Evolutionary conservation across 2,888 invertebrate species (phyloP).

Genomic region (Trissonchulus sp.): DNA sequence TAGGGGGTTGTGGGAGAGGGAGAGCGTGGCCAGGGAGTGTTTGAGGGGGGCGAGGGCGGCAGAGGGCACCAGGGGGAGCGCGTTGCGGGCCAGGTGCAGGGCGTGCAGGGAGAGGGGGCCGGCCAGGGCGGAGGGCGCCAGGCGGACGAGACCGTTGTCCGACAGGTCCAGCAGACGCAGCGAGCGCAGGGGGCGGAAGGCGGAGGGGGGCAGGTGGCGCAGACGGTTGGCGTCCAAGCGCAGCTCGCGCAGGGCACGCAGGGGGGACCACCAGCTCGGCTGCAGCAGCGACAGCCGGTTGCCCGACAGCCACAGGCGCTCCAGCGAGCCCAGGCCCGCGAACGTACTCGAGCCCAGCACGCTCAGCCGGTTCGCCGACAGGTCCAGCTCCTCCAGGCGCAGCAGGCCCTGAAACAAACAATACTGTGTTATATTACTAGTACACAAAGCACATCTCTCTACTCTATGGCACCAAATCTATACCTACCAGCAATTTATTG

Average conservation of each 20-base stretch:
- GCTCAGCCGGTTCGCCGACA: no score
- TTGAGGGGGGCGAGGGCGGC: slow-evolving; percentile 38
- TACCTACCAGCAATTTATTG: no score
- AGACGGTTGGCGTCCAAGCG: slow-evolving; percentile 27
- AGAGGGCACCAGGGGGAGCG: slow-evolving; percentile 37
- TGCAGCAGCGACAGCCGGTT: slow-evolving; percentile 40
- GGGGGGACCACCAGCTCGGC: slow-evolving; percentile 25
- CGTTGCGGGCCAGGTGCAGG: slow-evolving; percentile 42
- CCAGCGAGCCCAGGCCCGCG: slow-evolving; percentile 41
- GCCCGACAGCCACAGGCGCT: slow-evolving; percentile 49
- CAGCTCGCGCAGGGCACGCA: slow-evolving; percentile 28
- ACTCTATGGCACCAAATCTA: no score
- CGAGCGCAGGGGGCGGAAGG: slow-evolving; percentile 23
- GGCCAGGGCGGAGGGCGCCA: slow-evolving; percentile 53
- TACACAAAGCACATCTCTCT: no score
- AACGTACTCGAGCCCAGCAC: no score
- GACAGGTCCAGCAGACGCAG: slow-evolving; percentile 28
- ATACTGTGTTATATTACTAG: no score
- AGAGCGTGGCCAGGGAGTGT: slow-evolving; percentile 35
- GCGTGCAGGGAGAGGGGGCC: slow-evolving; percentile 48
- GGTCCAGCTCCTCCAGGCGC: no score
- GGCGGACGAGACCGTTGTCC: slow-evolving; percentile 46
- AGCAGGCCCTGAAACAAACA: no score
- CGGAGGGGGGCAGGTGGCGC: slow-evolving; percentile 22
- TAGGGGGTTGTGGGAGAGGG: slow-evolving; percentile 43